Evolutionary conservation across 2,888 invertebrate genomes (phyloP).

Genomic region (Ypsolopha sequella): DNA sequence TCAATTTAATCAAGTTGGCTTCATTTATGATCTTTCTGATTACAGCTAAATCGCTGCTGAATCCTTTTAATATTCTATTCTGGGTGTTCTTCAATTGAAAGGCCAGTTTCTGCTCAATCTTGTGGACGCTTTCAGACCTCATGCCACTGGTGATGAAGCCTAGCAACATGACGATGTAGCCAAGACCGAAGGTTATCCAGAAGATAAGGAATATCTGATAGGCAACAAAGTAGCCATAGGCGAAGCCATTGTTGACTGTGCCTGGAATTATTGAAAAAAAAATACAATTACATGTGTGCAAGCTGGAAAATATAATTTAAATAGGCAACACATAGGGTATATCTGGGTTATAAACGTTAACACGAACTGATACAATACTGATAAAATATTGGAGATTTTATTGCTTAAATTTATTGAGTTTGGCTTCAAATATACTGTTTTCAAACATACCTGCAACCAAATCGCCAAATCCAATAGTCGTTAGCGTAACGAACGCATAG

Average conservation of each 20-base stretch:
- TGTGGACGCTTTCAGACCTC: slow-evolving; percentile 79
- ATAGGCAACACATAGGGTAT: too few relatives aligned
- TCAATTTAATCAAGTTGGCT: slow-evolving; percentile 84
- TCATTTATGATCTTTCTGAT: slow-evolving; percentile 83
- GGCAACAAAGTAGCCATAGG: slow-evolving; percentile 74
- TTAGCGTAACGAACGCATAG: slow-evolving; percentile 88
- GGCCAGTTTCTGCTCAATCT: slow-evolving; percentile 82
- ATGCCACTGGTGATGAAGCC: slow-evolving; percentile 86
- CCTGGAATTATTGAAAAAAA: slow-evolving; percentile 26
- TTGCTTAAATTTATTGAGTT: too few relatives aligned
- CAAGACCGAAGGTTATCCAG: slow-evolving; percentile 94
- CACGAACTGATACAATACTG: not conserved
- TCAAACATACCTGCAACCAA: slow-evolving; percentile 81
- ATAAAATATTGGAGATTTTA: too few relatives aligned
- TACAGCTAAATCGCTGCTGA: slow-evolving; percentile 80
- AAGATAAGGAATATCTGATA: slow-evolving; percentile 87
- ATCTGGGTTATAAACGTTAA: too few relatives aligned
- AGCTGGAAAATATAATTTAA: not conserved
- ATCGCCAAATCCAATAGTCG: slow-evolving; percentile 95
- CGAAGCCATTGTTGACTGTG: slow-evolving; percentile 59
- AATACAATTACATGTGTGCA: not conserved
- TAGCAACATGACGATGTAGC: slow-evolving; percentile 91
- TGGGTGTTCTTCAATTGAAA: slow-evolving; percentile 84
- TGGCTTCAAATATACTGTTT: not conserved
- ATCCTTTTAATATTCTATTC: slow-evolving; percentile 80